A percentile compares a stretch with the other conserved stretches of the same genome.
Evolutionary conservation across 2,113 vertebrate species (phyloP).

Genomic region (Tetraodon nigroviridis): DNA sequence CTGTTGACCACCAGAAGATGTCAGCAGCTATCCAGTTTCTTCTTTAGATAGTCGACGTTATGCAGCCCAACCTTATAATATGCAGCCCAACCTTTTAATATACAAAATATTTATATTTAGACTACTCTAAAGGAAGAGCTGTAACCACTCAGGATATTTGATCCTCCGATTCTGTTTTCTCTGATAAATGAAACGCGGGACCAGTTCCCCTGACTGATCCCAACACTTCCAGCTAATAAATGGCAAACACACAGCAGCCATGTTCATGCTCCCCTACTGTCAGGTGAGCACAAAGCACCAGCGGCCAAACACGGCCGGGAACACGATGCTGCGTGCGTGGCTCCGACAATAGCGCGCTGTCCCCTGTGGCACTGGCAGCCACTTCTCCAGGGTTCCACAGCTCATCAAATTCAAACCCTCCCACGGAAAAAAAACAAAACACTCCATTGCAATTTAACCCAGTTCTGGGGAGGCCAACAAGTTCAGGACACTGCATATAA

Average conservation of each 20-base stretch:
- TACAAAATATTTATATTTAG: not conserved
- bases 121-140: not conserved
- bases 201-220: not conserved
- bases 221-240: slow-evolving; percentile 6
- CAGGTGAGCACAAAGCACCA: slow-evolving; percentile 33
- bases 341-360: slow-evolving; percentile 55
- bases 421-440: slow-evolving; percentile 29
- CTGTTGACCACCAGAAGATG: slow-evolving; percentile 58
- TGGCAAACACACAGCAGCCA: slow-evolving; percentile 27
- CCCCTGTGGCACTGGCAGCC: slow-evolving; percentile 49
- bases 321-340: slow-evolving; percentile 23
- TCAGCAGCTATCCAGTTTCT: slow-evolving; percentile 46
- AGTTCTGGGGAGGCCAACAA: slow-evolving; percentile 37
- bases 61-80: no score
- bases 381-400: slow-evolving; percentile 49
- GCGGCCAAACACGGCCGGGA: slow-evolving; percentile 34
- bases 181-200: not conserved
- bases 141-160: no score
- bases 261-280: slow-evolving; percentile 39
- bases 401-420: slow-evolving; percentile 59
- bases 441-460: slow-evolving; percentile 51
- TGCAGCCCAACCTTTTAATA: no score
- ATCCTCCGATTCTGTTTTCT: not conserved
- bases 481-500: slow-evolving; percentile 13
- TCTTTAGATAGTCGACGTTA: not conserved